Base-by-base conservation (phyloP, 2,113 vertebrate genomes). In the Astur gentilis region DNA sequence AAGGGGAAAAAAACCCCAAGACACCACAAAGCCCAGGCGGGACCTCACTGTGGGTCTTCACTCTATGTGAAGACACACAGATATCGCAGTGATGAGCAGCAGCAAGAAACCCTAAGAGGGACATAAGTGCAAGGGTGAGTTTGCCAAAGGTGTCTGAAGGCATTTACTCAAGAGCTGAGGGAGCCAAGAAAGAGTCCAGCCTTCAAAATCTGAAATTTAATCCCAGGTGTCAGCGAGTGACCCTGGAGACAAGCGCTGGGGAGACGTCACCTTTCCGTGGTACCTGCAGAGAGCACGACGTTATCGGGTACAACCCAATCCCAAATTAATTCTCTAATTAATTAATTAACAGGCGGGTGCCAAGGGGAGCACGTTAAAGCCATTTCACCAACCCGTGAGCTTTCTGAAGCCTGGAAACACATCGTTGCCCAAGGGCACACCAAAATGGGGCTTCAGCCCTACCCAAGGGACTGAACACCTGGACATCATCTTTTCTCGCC, bases 51-150 rank as follows among this genome's bases (percentile, higher is more conserved):
- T 29, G 45, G 15, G 34, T 65, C 62, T 76, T 77, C 17, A 16
- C 66, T 76, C 55, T 26, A 0, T 10, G 2, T n/a, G 66, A 86
- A 42, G 50, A 38, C 9, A 71, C 0, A 0, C 3, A 52, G 62
- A 27, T 40, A 57, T 5, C 0, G 0, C 58, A 52, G 54, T 7
- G 40, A 60, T 11, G 16, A 89, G 71, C 38, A 42, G 80, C 58
- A 52, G 34, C 40, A 66, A 49, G 64, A 62, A 87, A 45, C 55
- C 36, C 60, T 4, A 16, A 31, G 27, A 71, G 2, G 5, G 65
- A 6, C 20, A 8, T 2, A 38, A 0, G 1, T 11, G 6, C 36
- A 66, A 47, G 36, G 36, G 18, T 22, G 70, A 67, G 75, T 34
- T 94, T 87, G 77, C 38, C 44, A 71, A 67, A 13, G 17, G 75